A percentile compares a stretch with the other conserved stretches of the same genome.
Conservation (phyloP, 2,797 vertebrate species). For the Adrianichthys oophorus region DNA sequence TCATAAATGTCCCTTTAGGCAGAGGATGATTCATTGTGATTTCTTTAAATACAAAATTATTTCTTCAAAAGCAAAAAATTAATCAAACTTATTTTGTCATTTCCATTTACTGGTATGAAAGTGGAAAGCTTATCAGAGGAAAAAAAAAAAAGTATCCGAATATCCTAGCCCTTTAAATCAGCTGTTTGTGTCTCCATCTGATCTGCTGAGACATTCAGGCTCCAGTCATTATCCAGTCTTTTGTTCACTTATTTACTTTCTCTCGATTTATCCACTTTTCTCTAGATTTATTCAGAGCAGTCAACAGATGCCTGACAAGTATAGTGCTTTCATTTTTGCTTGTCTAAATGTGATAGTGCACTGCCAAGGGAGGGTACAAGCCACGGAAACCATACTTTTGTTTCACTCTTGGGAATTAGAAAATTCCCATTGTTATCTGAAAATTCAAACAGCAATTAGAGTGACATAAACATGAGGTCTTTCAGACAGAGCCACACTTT, state of each 20-base stretch:
- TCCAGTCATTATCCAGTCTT: neutral
- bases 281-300: neutral
- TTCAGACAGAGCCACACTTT: neutral
- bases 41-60: conserved; percentile 13
- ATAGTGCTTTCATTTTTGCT: neutral
- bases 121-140: neutral
- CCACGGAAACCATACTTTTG: neutral
- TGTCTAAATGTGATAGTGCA: neutral
- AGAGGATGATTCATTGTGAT: conserved; percentile 20
- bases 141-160: neutral
- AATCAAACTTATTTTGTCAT: neutral
- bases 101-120: neutral
- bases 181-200: conserved; percentile 14
- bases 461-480: neutral
- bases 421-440: neutral
- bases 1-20: conserved; percentile 17
- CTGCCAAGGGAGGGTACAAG: neutral
- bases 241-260: neutral
- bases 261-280: neutral
- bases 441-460: neutral
- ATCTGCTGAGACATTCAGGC: conserved; percentile 12
- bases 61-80: neutral
- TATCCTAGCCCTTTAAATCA: neutral
- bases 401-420: neutral
- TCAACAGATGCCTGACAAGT: conserved; percentile 1